Base-by-base conservation (phyloP, 1,140 invertebrate species). In the Dryas iulia region DNA sequence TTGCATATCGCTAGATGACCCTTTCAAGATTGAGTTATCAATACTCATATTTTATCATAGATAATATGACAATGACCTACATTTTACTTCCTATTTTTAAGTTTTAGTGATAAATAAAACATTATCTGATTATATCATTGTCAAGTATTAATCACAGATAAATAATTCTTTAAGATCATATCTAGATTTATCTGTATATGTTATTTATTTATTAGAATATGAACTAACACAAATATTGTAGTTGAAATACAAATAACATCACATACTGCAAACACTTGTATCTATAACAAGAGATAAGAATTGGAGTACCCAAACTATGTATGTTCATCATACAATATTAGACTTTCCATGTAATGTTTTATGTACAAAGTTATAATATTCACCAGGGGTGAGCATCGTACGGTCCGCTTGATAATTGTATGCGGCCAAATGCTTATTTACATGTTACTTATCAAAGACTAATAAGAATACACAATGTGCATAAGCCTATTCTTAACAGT, bases 11-110 rank as follows among this genome's bases (percentile, higher is more conserved):
- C 35, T 21, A 8, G 39, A 18, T 21, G 5, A 8, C 6, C 39
- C 14, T 18, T 47, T 3, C 18, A 47, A 21, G 21, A 8, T 10
- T 47, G 14, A 6, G 30, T 47, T 18, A 21, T 47, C 39, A 47
- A 47, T 47, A 54, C 14, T 71, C 52, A 59, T 57, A 68, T 69
- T 30, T 62, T 61, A 68, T 67, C 18, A 30, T 59, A 62, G 31
- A 67, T 57, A 66, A 60, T 10, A 24, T 70, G 61, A 63, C 72
- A 71, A 69, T 78, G 73, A 76, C 77, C 69, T 23, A 78, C 18
- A 54, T 74, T 76, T 70, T 31, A 66, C 58, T 66, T 66, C 64
- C 64, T 64, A 39, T 31, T 56, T 52, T 47, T 47, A n/a, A n/a
- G n/a, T n/a, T n/a, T 5, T 47, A 21, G 39, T 47, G 14, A 47